Evolutionary conservation across 2,888 invertebrate species (phyloP), one percentile per base, ranked within the genome.

Genomic region (Phortica okadai): DNA sequence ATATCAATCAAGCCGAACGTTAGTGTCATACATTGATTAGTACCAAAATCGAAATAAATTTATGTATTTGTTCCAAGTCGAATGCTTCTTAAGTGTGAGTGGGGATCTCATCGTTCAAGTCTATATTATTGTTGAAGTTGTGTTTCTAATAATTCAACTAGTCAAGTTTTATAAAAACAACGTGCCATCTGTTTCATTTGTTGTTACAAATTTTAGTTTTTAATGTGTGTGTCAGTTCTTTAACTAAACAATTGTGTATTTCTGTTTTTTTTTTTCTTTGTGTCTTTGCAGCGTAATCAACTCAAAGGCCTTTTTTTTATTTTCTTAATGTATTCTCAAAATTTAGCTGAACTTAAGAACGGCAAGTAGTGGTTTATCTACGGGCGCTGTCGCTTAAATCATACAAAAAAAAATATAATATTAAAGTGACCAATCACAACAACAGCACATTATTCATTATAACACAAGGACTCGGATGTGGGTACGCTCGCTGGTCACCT

Each of bases 231-330:
- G 45, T 54, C 5, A 54, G 8, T 72, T 70, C 50, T 1, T 16
- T 11, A 59, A 21, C 14, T 72, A 72, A 45, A 56, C 11, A 59
- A 16, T 16, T 59, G 14, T 72, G 33, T 72, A n/a, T 72, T 72
- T 78, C 66, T 81, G 66, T 76, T 76, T 74, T 76, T 79, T 44
- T 69, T 73, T 21, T 79, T 76, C 72, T 80, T 77, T 79, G 79
- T 82, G 64, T 83, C 81, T 73, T 89, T 86, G 74, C 87, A 90
- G 90, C 90, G 90, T 90, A 90, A 90, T 89, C 88, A 86, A 85
- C 76, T 84, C 79, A 79, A 66, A 41, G 16, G 21, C 7, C 76
- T 82, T 83, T 89, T 89, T 80, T 82, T 50, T 82, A 83, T 89
- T 88, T 81, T 83, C 82, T 82, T 84, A 86, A 83, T 87, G 88